A percentile compares a stretch with the other conserved stretches of the same genome.
These are phyloP conservation scores for Uloborus diversus DNA, from an alignment of 1,140 invertebrate species.

Conservation along the genomic window DNA sequence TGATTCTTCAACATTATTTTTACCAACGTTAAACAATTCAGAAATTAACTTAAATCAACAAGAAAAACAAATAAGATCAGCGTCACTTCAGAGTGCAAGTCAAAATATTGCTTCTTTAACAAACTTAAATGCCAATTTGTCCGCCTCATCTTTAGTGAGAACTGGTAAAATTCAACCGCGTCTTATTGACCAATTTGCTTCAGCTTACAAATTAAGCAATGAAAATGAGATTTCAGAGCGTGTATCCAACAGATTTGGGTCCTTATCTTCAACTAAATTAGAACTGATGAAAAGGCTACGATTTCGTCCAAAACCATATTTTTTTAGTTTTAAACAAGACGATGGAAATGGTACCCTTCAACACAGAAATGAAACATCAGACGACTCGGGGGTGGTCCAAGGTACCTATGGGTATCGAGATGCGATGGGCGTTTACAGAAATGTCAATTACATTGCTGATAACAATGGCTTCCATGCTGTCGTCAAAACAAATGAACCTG, in stretches of 20 bases:
- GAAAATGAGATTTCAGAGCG: slow-evolving; percentile 30
- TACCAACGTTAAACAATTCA: not conserved
- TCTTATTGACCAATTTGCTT: not conserved
- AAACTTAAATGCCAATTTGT: not conserved
- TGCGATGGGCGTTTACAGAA: slow-evolving; percentile 53
- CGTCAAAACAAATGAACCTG: slow-evolving; percentile 55
- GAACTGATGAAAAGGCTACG: slow-evolving; percentile 10
- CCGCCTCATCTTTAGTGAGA: not conserved
- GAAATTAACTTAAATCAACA: not conserved
- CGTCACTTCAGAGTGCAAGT: not conserved
- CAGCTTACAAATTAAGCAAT: not conserved
- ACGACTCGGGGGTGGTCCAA: slow-evolving; percentile 35
- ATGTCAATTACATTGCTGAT: slow-evolving; percentile 56
- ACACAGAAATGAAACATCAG: slow-evolving; percentile 46
- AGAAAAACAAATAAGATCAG: not conserved
- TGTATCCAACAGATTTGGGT: not conserved
- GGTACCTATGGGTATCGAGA: slow-evolving; percentile 57
- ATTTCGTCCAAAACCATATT: slow-evolving; percentile 43
- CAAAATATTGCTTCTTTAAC: not conserved
- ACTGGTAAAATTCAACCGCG: slow-evolving; percentile 33
- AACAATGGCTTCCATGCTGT: slow-evolving; percentile 53
- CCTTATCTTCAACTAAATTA: slow-evolving; percentile 1
- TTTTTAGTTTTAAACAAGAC: slow-evolving; percentile 36
- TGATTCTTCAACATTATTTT: not conserved
- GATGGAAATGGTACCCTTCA: slow-evolving; percentile 45